A percentile compares a stretch with the other conserved stretches of the same genome.
phyloP scores from a whole-genome alignment of 2,888 invertebrate species.

The Kuschelorhynchus macadamiae region DNA sequence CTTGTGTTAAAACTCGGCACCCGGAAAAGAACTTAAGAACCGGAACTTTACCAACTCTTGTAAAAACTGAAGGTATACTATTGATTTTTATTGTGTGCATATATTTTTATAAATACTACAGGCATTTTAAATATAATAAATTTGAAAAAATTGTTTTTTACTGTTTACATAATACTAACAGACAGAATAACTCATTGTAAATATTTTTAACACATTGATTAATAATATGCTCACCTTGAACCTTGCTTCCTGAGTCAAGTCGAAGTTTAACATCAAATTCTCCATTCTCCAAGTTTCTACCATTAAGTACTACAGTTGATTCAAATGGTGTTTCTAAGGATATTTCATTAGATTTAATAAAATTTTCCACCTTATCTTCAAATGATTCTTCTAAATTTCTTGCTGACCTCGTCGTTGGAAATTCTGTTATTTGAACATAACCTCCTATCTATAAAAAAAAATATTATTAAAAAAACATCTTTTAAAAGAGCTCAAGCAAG shows the following conservation, averaged over 20 bases:
- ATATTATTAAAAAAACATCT: neutral
- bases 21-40: too few species aligned
- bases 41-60: too few species aligned
- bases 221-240: conserved; percentile 60
- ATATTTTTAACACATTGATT: too few species aligned
- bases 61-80: too few species aligned
- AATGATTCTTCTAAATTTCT: conserved; percentile 41
- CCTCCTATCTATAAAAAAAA: conserved; percentile 49
- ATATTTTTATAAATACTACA: too few species aligned
- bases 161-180: too few species aligned
- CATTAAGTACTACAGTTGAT: conserved; percentile 81
- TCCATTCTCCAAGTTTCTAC: conserved; percentile 81
- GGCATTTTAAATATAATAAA: too few species aligned
- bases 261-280: conserved; percentile 82
- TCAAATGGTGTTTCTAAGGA: conserved; percentile 82
- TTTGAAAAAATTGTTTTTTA: too few species aligned
- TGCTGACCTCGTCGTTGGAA: conserved; percentile 36
- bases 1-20: too few species aligned
- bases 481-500: too few species aligned
- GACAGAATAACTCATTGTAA: too few species aligned
- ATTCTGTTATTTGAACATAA: conserved; percentile 49
- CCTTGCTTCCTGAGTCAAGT: conserved; percentile 66
- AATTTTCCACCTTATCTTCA: conserved; percentile 72
- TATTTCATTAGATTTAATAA: conserved; percentile 82
- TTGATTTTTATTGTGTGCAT: too few species aligned